phyloP scores from a whole-genome alignment of 2,797 vertebrate species.

The Hephaestus fuliginosus region DNA sequence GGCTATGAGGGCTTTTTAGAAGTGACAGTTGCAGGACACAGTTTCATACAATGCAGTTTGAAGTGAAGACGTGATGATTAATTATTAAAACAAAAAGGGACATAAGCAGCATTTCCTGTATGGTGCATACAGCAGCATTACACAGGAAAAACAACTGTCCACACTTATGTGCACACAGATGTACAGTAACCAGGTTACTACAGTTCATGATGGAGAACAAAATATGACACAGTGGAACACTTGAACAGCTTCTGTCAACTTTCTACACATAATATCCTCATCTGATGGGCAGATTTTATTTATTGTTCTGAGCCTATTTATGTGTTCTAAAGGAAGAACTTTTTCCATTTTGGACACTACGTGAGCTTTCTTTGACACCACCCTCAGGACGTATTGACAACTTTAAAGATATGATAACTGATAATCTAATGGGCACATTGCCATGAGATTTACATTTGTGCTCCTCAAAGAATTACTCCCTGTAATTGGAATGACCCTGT shows the following conservation, averaged over 20 bases:
- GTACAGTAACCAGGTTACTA: no score
- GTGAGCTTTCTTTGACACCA: background rate
- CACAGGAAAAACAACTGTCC: background rate
- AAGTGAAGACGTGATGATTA: background rate
- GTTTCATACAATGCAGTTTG: background rate
- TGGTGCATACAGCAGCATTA: background rate
- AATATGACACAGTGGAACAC: no score
- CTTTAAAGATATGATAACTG: background rate
- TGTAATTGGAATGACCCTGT: background rate
- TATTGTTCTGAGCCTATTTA: background rate
- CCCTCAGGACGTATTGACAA: background rate
- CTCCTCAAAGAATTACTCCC: background rate
- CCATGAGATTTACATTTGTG: background rate
- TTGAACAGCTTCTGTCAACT: no score
- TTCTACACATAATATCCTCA: background rate
- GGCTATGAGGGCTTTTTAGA: background rate
- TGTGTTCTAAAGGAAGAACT: background rate
- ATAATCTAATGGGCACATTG: background rate
- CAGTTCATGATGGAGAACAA: no score
- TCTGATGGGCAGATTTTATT: background rate
- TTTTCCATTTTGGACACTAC: background rate
- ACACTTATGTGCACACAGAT: background rate
- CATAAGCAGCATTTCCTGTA: background rate
- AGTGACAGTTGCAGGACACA: no score
- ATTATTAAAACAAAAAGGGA: background rate